These are phyloP conservation scores for Autographa pulchrina DNA, from an alignment of 2,888 invertebrate species.

Conservation along the genomic window DNA sequence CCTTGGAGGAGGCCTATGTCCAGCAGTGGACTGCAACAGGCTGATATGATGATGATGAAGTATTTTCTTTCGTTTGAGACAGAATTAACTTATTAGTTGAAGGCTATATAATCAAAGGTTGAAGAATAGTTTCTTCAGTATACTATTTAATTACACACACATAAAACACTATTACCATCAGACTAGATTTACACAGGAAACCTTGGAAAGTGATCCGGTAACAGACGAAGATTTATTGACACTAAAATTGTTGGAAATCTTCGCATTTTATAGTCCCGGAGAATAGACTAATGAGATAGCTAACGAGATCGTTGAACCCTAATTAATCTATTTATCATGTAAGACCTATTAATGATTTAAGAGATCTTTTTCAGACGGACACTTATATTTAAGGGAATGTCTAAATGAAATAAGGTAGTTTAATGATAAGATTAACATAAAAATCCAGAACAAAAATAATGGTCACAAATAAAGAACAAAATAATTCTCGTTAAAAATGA, in stretches of 20 bases:
- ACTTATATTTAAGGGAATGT: no score
- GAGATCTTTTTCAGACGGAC: no score
- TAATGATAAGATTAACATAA: no score
- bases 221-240: constrained; percentile 42
- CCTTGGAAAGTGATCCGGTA: constrained; percentile 31
- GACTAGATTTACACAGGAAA: constrained; percentile 23
- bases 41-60: no score
- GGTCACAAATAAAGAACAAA: background rate
- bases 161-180: constrained; percentile 25
- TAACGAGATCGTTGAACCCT: background rate
- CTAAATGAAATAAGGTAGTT: no score
- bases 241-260: constrained; percentile 33
- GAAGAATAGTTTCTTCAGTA: no score
- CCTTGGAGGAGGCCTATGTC: no score
- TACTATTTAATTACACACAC: constrained; percentile 12
- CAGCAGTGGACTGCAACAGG: no score
- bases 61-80: no score
- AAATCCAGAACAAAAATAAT: background rate
- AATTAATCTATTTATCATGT: background rate
- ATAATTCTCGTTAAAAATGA: background rate
- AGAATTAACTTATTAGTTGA: no score
- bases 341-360: background rate
- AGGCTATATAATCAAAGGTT: no score
- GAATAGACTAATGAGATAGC: constrained; percentile 18
- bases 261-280: constrained; percentile 15